These are phyloP conservation scores for Rhagonycha fulva DNA, from an alignment of 2,888 invertebrate genomes.

Conservation along the genomic window DNA sequence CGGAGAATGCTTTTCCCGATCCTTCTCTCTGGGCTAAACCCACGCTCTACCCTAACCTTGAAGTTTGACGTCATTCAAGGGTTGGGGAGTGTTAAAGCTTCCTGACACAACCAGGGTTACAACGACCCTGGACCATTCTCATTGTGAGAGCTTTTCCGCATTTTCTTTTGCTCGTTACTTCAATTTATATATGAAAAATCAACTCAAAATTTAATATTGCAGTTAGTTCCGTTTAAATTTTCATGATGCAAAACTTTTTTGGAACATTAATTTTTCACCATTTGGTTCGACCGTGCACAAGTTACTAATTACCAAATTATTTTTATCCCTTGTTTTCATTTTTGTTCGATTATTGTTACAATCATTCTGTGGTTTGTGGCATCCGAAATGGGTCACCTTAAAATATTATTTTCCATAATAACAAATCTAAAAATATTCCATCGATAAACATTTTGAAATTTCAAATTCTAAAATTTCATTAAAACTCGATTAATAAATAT, in stretches of 20 bases:
- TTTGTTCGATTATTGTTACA: too few species aligned
- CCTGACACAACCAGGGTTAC: constrained; percentile 22
- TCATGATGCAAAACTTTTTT: not conserved
- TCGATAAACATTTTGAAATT: too few species aligned
- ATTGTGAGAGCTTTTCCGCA: not conserved
- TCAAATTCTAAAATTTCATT: not conserved
- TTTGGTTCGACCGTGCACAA: too few species aligned
- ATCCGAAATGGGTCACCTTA: not conserved
- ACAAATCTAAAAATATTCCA: not conserved
- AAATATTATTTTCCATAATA: too few species aligned
- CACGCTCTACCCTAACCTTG: constrained; percentile 30
- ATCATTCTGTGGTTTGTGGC: not conserved
- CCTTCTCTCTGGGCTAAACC: constrained; percentile 1
- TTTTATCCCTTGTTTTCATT: not conserved
- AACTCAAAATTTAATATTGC: not conserved
- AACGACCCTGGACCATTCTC: constrained; percentile 2
- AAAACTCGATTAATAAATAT: not conserved
- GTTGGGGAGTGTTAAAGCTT: constrained; percentile 19
- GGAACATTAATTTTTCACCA: not conserved
- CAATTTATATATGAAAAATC: not conserved
- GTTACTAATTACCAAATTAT: not conserved
- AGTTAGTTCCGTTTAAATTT: not conserved
- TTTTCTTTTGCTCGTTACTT: not conserved
- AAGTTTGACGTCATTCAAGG: constrained; percentile 36
- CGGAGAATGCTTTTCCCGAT: not conserved